Conservation (phyloP, 2,113 vertebrate species). For the Marmota monax region DNA sequence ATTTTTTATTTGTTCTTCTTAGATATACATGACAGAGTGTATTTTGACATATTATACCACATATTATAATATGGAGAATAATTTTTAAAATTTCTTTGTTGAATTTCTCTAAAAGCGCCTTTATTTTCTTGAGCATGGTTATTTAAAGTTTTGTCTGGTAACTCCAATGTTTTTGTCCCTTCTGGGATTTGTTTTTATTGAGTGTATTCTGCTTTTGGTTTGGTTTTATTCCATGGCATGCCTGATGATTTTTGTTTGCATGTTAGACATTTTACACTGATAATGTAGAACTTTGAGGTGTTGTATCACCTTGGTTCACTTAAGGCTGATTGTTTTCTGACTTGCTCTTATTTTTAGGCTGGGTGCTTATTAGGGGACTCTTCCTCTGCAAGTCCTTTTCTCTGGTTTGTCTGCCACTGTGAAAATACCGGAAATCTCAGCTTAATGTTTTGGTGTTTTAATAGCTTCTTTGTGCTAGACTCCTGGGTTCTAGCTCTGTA, state of each 20-base stretch:
- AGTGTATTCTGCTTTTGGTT: background rate
- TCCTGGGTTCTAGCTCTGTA: background rate
- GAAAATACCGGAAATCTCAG: background rate
- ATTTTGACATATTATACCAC: too few relatives aligned
- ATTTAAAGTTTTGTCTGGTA: background rate
- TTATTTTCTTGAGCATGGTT: background rate
- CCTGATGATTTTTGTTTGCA: slow-evolving; percentile 32
- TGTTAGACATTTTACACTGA: slow-evolving; percentile 9
- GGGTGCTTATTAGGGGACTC: background rate
- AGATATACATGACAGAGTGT: too few relatives aligned
- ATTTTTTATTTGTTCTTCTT: too few relatives aligned
- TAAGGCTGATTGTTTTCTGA: background rate
- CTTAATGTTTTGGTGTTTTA: background rate
- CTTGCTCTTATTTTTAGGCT: background rate
- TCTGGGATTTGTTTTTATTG: background rate
- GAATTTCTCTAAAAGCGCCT: background rate
- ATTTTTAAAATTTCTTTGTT: background rate
- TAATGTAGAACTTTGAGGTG: background rate
- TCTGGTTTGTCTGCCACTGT: background rate
- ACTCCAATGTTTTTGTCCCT: background rate
- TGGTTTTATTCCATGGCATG: background rate
- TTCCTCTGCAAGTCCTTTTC: background rate
- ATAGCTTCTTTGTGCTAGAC: background rate
- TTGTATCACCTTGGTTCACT: background rate
- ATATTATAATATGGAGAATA: too few relatives aligned